These are phyloP conservation scores for Malacoctenus gilli DNA, from an alignment of 2,797 vertebrate species.

Conservation along the genomic window DNA sequence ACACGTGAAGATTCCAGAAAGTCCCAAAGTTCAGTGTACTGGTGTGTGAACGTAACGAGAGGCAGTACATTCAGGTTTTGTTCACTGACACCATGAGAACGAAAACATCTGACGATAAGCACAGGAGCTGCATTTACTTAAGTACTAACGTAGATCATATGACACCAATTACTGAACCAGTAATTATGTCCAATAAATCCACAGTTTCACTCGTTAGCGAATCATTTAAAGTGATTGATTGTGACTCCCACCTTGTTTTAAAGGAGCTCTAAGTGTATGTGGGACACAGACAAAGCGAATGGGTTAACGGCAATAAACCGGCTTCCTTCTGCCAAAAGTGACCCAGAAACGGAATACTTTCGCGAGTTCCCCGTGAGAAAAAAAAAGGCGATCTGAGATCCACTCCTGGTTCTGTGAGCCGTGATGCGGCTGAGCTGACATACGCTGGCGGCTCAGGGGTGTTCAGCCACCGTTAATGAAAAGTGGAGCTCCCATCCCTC, in stretches of 20 bases:
- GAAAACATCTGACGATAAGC: no score
- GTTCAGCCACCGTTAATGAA: constrained; percentile 70
- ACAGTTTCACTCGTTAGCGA: constrained; percentile 2
- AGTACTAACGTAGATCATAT: neutral
- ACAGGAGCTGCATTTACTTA: no score
- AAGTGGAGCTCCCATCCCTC: constrained; percentile 61
- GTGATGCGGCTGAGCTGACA: constrained; percentile 57
- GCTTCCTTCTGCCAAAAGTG: constrained; percentile 10
- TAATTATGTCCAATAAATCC: constrained; percentile 22
- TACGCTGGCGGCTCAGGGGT: constrained; percentile 51
- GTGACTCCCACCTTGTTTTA: neutral
- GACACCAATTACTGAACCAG: no score
- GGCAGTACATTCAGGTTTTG: no score
- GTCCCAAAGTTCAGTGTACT: no score
- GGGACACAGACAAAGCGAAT: neutral
- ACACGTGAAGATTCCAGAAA: no score
- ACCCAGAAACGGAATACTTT: constrained; percentile 42
- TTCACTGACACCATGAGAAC: no score
- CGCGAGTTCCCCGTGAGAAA: constrained; percentile 20
- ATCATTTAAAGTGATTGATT: constrained; percentile 7
- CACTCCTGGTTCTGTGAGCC: constrained; percentile 50
- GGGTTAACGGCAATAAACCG: neutral
- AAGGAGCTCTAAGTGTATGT: neutral
- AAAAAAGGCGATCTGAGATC: constrained; percentile 30
- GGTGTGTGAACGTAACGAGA: no score